These are phyloP conservation scores for Neocloeon triangulifer DNA, from an alignment of 1,140 invertebrate species.

Conservation along the genomic window DNA sequence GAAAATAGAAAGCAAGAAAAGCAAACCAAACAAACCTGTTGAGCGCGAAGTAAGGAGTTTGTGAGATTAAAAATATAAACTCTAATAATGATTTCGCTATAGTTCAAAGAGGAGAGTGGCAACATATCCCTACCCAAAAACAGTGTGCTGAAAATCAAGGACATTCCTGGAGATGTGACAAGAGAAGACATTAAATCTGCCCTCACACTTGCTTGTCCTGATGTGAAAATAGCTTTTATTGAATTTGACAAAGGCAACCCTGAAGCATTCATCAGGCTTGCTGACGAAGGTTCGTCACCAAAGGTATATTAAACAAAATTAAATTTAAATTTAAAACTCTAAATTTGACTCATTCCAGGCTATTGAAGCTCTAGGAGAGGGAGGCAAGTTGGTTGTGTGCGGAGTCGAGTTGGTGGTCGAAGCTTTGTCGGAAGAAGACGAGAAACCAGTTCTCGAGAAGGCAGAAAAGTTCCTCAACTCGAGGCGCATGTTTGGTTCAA, in stretches of 20 bases:
- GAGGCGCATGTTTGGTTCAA: too few species aligned
- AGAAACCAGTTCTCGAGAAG: too few species aligned
- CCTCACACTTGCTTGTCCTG: constrained; percentile 10
- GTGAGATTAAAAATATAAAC: constrained; percentile 6
- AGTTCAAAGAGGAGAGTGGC: constrained; percentile 18
- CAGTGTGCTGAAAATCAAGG: constrained; percentile 39
- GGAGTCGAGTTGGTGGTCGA: too few species aligned
- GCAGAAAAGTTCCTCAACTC: too few species aligned
- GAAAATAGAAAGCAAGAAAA: constrained; percentile 13
- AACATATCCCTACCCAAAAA: constrained; percentile 33
- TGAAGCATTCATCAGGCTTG: constrained; percentile 43
- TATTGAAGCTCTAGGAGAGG: too few species aligned
- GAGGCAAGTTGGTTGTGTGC: too few species aligned
- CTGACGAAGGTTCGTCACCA: constrained; percentile 37
- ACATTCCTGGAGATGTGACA: constrained; percentile 30
- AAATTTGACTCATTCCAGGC: too few species aligned
- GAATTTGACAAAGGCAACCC: constrained; percentile 48
- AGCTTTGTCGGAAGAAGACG: too few species aligned
- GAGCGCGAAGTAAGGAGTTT: background rate
- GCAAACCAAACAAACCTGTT: constrained; percentile 1
- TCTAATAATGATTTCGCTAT: constrained; percentile 12
- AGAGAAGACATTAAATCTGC: constrained; percentile 40
- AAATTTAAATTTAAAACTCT: too few species aligned
- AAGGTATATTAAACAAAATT: too few species aligned
- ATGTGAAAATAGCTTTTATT: constrained; percentile 41